phyloP scores from a whole-genome alignment of 1,140 invertebrate genomes.

The Macrostomum lignano region DNA sequence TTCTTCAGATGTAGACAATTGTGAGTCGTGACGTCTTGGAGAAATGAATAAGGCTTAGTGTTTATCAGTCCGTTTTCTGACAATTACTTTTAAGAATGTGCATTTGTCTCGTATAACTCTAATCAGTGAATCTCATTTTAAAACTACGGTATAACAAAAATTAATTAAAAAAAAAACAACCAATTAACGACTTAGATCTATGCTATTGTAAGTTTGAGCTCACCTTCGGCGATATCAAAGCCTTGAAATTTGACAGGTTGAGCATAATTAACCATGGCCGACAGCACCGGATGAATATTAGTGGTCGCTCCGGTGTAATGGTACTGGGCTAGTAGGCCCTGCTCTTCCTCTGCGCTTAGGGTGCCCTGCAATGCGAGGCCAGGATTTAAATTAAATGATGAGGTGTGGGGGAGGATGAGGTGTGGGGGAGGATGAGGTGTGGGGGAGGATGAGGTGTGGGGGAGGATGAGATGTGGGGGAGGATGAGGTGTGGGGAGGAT shows the following conservation, averaged over 20 bases:
- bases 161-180: constrained; percentile 5
- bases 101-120: too few species aligned
- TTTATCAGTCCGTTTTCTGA: too few species aligned
- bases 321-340: constrained; percentile 33
- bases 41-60: too few species aligned
- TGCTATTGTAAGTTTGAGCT: constrained; percentile 12
- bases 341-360: constrained; percentile 34
- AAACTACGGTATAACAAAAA: not conserved
- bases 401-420: constrained; percentile 8
- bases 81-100: not conserved
- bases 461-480: too few species aligned
- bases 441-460: too few species aligned
- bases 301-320: constrained; percentile 83
- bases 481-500: too few species aligned
- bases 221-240: constrained; percentile 83
- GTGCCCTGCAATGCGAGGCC: constrained; percentile 16
- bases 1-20: too few species aligned
- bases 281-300: constrained; percentile 90
- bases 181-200: not conserved
- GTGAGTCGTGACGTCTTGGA: too few species aligned
- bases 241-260: constrained; percentile 94
- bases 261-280: constrained; percentile 93
- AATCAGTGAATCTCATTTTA: too few species aligned
- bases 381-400: too few species aligned
- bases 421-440: too few species aligned